Percentiles rank a stretch among this genome's conserved stretches.
Evolutionary conservation across 2,888 invertebrate species (phyloP).

Genomic region (Ennomos erosarius): DNA sequence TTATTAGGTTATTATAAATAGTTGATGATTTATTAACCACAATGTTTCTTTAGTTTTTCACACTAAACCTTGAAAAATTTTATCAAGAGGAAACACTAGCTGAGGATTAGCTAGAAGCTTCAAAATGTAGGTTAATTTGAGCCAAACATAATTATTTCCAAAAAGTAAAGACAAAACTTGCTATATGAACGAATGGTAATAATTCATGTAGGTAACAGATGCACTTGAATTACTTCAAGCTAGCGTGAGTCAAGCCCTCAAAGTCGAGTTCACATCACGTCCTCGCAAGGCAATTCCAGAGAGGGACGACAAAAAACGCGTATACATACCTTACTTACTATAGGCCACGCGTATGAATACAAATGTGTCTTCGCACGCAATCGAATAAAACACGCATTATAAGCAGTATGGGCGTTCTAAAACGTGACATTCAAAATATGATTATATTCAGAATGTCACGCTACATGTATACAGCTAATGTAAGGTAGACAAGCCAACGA

Average conservation of each 20-base stretch:
- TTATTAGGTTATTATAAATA: too few relatives aligned
- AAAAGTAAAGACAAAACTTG: too few relatives aligned
- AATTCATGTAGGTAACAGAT: neutral
- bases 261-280: slow-evolving; percentile 71
- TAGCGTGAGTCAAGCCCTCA: slow-evolving; percentile 40
- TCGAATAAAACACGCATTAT: slow-evolving; percentile 48
- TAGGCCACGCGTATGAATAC: slow-evolving; percentile 69
- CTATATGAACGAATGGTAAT: too few relatives aligned
- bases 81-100: too few relatives aligned
- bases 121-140: too few relatives aligned
- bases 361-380: slow-evolving; percentile 63
- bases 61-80: neutral
- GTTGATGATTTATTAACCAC: neutral
- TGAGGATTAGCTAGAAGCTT: too few relatives aligned
- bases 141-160: too few relatives aligned
- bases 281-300: slow-evolving; percentile 71
- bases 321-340: slow-evolving; percentile 62
- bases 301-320: slow-evolving; percentile 69
- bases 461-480: too few relatives aligned
- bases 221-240: slow-evolving; percentile 6
- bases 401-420: slow-evolving; percentile 12
- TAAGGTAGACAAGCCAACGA: too few relatives aligned
- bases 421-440: neutral
- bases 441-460: too few relatives aligned
- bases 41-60: neutral